A percentile compares a stretch with the other conserved stretches of the same genome.
Evolutionary conservation across 2,888 invertebrate genomes (phyloP).

Genomic region (Sinotaia quadrata): DNA sequence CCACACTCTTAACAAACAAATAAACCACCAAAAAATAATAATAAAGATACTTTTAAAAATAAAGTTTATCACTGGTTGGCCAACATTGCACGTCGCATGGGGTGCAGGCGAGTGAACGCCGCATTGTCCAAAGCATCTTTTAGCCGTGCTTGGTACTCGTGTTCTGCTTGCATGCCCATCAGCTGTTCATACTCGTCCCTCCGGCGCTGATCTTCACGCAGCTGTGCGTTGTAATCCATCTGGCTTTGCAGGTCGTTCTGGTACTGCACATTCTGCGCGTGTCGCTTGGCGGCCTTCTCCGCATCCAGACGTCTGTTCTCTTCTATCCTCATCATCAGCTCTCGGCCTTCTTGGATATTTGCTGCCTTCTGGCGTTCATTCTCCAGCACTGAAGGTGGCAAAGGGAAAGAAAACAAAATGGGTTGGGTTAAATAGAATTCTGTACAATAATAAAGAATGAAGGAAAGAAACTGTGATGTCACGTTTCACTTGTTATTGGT

Average conservation of each 20-base stretch:
- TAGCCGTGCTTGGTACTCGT: constrained; percentile 64
- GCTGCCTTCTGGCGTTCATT: constrained; percentile 58
- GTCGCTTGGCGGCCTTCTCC: constrained; percentile 50
- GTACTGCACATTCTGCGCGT: constrained; percentile 51
- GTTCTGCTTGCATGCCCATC: constrained; percentile 64
- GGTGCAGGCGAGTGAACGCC: constrained; percentile 64
- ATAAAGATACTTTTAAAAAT: too few relatives aligned
- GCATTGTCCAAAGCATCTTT: constrained; percentile 63
- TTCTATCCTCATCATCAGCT: constrained; percentile 58
- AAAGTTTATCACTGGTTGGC: background rate
- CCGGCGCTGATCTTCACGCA: constrained; percentile 52
- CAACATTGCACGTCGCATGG: constrained; percentile 55
- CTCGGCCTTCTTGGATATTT: constrained; percentile 56
- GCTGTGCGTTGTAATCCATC: constrained; percentile 64
- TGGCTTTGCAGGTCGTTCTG: constrained; percentile 67
- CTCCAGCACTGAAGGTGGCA: constrained; percentile 57
- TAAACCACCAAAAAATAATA: too few relatives aligned
- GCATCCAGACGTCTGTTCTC: constrained; percentile 64
- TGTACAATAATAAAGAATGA: too few relatives aligned
- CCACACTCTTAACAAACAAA: background rate
- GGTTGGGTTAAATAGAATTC: too few relatives aligned
- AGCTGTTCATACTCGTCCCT: constrained; percentile 56
- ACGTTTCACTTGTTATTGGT: background rate
- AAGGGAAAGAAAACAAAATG: too few relatives aligned
- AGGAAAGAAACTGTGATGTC: too few relatives aligned